Evolutionary conservation across 2,797 vertebrate genomes (phyloP), one percentile per base, ranked within the genome.

Genomic region (Lagodon rhomboides): DNA sequence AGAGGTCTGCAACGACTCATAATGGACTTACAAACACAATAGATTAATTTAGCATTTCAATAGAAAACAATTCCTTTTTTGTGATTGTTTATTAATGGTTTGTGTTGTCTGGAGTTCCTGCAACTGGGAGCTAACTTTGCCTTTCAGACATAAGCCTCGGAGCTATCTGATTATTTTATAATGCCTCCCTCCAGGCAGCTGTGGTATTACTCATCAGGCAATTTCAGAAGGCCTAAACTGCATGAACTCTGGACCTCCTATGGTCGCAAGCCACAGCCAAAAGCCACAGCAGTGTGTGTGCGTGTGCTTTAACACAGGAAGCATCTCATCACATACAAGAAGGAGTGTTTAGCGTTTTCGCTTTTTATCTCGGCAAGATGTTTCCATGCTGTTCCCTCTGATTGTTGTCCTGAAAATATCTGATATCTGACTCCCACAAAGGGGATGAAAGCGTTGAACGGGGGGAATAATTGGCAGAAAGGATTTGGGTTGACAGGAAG

Each of bases 141-240:
- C 84, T 77, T 68, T 74, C 69, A 83, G 66, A 92, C 80, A 81
- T 53, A 62, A 79, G 53, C 83, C 78, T 82, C 2, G 22, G 68
- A 85, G 70, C 73, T 38, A 69, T 85, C 79, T 85, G 87, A 89
- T 94, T 87, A 89, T 87, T 89, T 83, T 66, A 82, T 82, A 88
- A 90, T 79, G 79, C 80, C 56, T 81, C 68, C 79, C 83, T 87
- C 41, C 84, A 87, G 83, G 82, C 90, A 73, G 87, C 89, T 89
- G 88, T 74, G 87, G 80, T 81, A 73, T 89, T 89, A 91, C 89
- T 87, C 88, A 92, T 90, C 81, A 83, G 73, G 80, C 84, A 85
- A 81, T 92, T 92, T 92, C 84, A 89, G 87, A 79, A 70, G 76
- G 58, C 68, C 75, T 49, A 53, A 73, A 77, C 85, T 63, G 59